phyloP scores from a whole-genome alignment of 2,113 vertebrate genomes.

The Aegotheles bennettii region DNA sequence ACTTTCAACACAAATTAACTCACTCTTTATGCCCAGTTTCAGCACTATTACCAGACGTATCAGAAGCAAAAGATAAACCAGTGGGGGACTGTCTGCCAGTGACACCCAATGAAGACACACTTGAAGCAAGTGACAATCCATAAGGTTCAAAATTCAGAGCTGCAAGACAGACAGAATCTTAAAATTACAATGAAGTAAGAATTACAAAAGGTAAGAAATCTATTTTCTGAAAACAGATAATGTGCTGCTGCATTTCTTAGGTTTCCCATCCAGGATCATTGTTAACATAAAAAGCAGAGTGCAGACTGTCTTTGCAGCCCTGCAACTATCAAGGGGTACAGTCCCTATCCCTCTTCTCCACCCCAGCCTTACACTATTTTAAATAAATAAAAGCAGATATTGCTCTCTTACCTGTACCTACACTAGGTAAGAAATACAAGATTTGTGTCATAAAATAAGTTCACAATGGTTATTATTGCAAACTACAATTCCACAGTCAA shows the following conservation, averaged over 20 bases:
- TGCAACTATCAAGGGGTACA: neutral
- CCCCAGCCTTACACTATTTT: neutral
- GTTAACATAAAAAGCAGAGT: rapidly evolving
- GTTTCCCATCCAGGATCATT: neutral
- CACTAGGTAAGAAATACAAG: neutral
- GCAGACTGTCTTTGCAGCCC: neutral
- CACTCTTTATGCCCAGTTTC: slow-evolving; percentile 85
- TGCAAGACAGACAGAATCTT: slow-evolving; percentile 62
- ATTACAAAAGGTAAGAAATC: too few species aligned
- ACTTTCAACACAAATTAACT: slow-evolving; percentile 45
- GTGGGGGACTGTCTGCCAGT: slow-evolving; percentile 90
- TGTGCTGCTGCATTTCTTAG: neutral
- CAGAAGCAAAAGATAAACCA: slow-evolving; percentile 86
- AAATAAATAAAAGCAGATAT: neutral
- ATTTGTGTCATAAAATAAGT: neutral
- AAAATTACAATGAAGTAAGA: neutral
- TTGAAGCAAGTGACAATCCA: slow-evolving; percentile 82
- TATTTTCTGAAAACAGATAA: neutral
- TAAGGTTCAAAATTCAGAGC: slow-evolving; percentile 93
- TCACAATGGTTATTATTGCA: neutral
- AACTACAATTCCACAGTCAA: neutral
- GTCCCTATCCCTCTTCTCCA: neutral
- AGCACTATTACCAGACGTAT: slow-evolving; percentile 84
- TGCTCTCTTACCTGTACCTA: neutral
- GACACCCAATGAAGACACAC: slow-evolving; percentile 78